Base-by-base conservation (phyloP, 2,797 vertebrate genomes). In the Tragelaphus oryx region DNA sequence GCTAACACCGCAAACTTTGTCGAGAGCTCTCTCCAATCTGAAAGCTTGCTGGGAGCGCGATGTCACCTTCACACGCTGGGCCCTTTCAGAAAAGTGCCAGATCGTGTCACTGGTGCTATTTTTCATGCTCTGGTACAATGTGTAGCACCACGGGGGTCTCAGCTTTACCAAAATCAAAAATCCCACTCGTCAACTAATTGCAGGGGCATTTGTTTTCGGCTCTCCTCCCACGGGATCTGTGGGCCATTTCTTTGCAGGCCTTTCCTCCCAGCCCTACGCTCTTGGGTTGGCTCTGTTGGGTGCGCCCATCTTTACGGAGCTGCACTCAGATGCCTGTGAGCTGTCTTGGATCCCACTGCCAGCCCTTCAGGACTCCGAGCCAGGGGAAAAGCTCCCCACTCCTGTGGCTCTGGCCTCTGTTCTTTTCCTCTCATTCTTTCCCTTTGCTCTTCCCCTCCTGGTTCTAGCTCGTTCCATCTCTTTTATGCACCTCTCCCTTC, bases 61-160 rank as follows among this genome's bases (percentile, higher is more conserved):
- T 84, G 95, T 96, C 97, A 98, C 94, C 97, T 98, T 97, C 95
- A 97, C 91, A 96, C 14, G 94, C 97, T 98, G 97, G 97, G 98
- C 98, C 98, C 97, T 98, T 98, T 97, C 97, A 68, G 96, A 97
- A 96, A 98, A 97, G 97, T 98, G 98, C 98, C 98, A 98, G 98
- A 98, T 98, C 98, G 98, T 98, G 97, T 97, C 97, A 98, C 98
- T 98, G 98, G 98, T 99, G 98, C 98, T 99, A 98, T 98, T 98
- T 98, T 97, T 98, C 96, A 98, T 98, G 98, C 98, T 98, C 98
- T 98, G 98, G 98, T 98, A 98, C 98, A 98, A 97, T 98, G 98
- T 98, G 98, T 98, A 98, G 98, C 98, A 98, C 98, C 95, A 2
- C 57, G 92, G 98, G 97, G 98, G 98, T 98, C 98, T 98, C 98